phyloP scores from a whole-genome alignment of 2,113 vertebrate species.

The Origma solitaria region DNA sequence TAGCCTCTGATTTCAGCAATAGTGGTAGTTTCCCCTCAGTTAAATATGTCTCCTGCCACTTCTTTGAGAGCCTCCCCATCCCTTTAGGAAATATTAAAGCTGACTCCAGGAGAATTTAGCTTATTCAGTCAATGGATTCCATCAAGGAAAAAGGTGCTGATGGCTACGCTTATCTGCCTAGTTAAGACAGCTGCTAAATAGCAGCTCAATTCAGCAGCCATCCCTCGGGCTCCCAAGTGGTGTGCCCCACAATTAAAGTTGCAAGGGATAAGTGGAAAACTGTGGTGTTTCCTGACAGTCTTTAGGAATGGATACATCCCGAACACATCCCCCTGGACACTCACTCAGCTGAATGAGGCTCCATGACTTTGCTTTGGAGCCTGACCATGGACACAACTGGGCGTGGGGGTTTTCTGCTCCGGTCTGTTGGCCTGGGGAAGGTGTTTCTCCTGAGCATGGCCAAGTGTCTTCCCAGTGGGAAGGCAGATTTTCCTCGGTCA shows the following conservation, averaged over 20 bases:
- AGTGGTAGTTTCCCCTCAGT: neutral
- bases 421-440: neutral
- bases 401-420: neutral
- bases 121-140: neutral
- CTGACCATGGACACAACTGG: accelerated
- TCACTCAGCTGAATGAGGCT: neutral
- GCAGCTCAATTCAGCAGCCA: neutral
- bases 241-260: neutral
- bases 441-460: neutral
- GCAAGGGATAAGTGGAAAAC: neutral
- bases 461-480: neutral
- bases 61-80: neutral
- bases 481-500: neutral
- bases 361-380: neutral
- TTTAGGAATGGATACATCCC: neutral
- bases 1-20: neutral
- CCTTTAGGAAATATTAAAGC: neutral
- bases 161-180: neutral
- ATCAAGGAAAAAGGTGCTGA: neutral
- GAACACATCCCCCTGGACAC: neutral
- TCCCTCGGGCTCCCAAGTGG: neutral
- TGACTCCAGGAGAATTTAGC: neutral
- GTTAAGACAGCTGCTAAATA: neutral
- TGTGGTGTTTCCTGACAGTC: neutral
- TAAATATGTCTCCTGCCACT: neutral